Conservation (phyloP, 2,888 invertebrate species). For the Platynereis dumerilii region DNA sequence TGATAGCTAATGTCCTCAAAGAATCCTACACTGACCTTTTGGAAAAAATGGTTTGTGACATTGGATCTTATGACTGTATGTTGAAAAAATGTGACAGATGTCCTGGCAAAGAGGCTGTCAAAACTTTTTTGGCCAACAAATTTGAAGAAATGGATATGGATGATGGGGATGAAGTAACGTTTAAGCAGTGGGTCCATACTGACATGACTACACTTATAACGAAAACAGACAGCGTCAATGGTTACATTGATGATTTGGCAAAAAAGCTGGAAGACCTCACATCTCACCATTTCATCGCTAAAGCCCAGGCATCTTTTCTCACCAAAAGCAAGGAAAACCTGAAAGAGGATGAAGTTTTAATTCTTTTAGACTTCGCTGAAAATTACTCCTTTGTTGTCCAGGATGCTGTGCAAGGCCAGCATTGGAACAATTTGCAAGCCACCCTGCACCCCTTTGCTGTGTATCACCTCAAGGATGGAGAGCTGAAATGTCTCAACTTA, state of each 20-base stretch:
- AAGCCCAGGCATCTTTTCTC: neutral
- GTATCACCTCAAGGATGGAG: too few relatives aligned
- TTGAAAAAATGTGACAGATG: neutral
- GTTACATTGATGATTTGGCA: neutral
- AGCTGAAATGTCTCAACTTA: too few relatives aligned
- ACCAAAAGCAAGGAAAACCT: neutral
- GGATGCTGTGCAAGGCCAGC: too few relatives aligned
- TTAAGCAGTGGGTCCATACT: neutral
- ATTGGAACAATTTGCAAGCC: too few relatives aligned
- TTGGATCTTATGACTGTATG: neutral
- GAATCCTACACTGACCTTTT: too few relatives aligned
- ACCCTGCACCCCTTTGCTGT: too few relatives aligned
- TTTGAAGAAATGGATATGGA: neutral
- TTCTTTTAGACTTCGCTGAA: neutral
- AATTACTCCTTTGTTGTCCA: too few relatives aligned
- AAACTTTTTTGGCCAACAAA: neutral
- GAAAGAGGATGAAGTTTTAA: neutral
- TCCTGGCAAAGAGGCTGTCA: neutral
- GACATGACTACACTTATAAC: neutral
- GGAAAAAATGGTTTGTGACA: neutral
- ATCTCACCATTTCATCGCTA: neutral
- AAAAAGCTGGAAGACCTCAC: neutral
- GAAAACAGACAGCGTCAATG: neutral
- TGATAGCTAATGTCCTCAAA: too few relatives aligned
- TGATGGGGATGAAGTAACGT: neutral